These are phyloP conservation scores for Orchesella flavescens DNA, from an alignment of 2,888 invertebrate genomes.

Conservation along the genomic window DNA sequence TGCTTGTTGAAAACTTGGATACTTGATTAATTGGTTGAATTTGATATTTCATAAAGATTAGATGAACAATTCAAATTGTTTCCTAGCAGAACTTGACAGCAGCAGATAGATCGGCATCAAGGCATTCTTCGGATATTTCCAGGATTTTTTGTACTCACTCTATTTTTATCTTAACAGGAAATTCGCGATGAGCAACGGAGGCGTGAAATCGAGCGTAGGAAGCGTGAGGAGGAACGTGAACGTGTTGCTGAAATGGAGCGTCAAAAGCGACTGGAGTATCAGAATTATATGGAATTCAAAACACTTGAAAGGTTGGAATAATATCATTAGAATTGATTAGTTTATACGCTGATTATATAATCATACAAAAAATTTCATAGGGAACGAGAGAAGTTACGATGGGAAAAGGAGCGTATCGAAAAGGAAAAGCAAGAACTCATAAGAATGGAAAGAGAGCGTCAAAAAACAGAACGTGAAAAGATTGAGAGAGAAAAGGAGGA, in stretches of 20 bases:
- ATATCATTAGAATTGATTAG: not conserved
- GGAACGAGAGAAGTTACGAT: conserved; percentile 85
- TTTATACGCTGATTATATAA: no score
- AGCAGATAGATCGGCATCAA: not conserved
- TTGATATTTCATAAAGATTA: not conserved
- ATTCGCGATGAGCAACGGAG: conserved; percentile 84
- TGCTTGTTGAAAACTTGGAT: not conserved
- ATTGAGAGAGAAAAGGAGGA: conserved; percentile 84
- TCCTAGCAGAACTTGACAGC: no score
- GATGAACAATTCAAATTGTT: not conserved
- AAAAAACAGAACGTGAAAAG: conserved; percentile 80
- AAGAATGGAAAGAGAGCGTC: conserved; percentile 87
- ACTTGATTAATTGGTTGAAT: not conserved
- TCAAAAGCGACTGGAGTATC: conserved; percentile 72
- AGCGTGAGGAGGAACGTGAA: conserved; percentile 87
- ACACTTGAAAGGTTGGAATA: conserved; percentile 39
- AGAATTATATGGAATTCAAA: conserved; percentile 71
- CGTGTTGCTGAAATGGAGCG: conserved; percentile 79
- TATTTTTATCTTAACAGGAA: conserved; percentile 77
- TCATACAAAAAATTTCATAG: no score
- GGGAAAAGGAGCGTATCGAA: conserved; percentile 91
- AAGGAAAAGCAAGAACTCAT: conserved; percentile 89
- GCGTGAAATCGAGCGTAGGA: conserved; percentile 67
- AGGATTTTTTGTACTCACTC: no score
- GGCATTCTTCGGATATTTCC: not conserved